Percentiles rank a stretch among this genome's conserved stretches.
These are phyloP conservation scores for Styela clava DNA, from an alignment of 23 tunicate genomes.

Conservation along the genomic window DNA sequence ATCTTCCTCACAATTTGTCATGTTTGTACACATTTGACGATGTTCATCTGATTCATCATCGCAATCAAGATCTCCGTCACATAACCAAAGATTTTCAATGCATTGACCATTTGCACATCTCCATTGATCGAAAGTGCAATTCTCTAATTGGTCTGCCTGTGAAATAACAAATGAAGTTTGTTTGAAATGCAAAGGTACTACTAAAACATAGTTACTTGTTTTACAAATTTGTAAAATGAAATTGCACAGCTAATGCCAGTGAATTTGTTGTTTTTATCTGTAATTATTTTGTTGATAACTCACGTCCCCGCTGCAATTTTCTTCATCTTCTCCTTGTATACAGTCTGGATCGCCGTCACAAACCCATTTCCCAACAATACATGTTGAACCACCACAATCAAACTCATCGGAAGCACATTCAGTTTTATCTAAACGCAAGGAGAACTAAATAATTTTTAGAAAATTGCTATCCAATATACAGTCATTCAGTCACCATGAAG, in stretches of 20 bases:
- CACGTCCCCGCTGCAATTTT: background rate
- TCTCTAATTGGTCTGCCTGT: background rate
- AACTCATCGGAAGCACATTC: background rate
- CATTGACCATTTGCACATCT: conserved; percentile 10
- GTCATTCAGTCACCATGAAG: no score
- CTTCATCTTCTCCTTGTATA: background rate
- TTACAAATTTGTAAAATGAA: no score
- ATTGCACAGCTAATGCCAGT: no score
- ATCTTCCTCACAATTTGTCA: background rate
- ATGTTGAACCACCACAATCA: conserved; percentile 11
- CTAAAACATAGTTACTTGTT: background rate
- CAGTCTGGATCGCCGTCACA: conserved; percentile 13
- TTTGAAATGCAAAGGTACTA: background rate
- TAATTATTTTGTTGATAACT: no score
- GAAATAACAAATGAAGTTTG: background rate
- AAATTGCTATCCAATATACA: no score
- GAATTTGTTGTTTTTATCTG: no score
- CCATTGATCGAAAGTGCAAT: background rate
- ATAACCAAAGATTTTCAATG: background rate
- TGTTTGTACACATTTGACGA: background rate
- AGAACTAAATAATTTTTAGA: no score
- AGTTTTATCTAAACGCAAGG: conserved; percentile 8
- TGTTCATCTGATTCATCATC: conserved; percentile 11
- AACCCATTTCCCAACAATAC: background rate
- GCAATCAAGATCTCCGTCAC: conserved; percentile 12